Base-by-base conservation (phyloP, 2,888 invertebrate genomes). In the Slavum lentiscoides region DNA sequence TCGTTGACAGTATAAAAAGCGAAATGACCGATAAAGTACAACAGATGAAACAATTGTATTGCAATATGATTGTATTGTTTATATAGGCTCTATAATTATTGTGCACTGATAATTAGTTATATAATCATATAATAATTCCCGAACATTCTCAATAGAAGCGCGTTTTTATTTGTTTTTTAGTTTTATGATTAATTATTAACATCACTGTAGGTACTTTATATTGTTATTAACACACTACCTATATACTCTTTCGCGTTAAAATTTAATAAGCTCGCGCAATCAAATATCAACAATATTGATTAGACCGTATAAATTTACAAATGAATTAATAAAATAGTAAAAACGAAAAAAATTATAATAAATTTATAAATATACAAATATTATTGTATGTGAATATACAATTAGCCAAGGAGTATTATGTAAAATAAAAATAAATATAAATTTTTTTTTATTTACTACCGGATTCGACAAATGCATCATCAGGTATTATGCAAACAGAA, bases 1-100 rank as follows among this genome's bases (percentile, higher is more conserved):
- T 66, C 9, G 23, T 68, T 55, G n/a, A 58, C 21, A 21, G 8
- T 58, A 39, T 37, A 58, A 55, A 69, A n/a, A 70, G 37, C 70
- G 58, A 70, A 70, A 70, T 70, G 58, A 70, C 55, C 58, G 37
- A 58, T n/a, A 58, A 13, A 58, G 39, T 58, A 70, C n/a, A 70
- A 58, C 58, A 55, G 37, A 70, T 30, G 58, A 23, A 17, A 53
- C 21, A 68, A 68, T 68, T 15, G n/a, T n/a, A n/a, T n/a, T n/a
- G n/a, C n/a, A n/a, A n/a, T n/a, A n/a, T n/a, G n/a, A 30, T 19
- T 68, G 49, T 68, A 68, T 68, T 68, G 53, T 68, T 68, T 19
- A 53, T 68, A 23, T 49, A 49, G 49, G 49, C 49, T 49, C 23
- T 55, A 19, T 68, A n/a, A n/a, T 43, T 53, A 69, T 69, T 69